These are phyloP conservation scores for Drosophila gaucha DNA, from an alignment of 2,888 invertebrate species.

Conservation along the genomic window DNA sequence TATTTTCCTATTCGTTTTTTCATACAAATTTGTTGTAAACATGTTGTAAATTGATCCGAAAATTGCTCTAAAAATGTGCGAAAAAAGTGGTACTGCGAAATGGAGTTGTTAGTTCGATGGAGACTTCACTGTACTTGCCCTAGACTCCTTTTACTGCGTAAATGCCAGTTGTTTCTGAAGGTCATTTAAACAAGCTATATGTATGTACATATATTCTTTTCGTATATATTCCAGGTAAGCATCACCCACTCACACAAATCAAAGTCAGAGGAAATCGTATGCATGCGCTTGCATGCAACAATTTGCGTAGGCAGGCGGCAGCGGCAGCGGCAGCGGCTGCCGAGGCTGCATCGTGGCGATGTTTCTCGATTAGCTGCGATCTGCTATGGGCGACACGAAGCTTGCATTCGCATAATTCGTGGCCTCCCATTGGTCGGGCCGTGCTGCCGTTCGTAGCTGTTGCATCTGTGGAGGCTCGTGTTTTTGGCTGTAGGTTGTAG, in stretches of 20 bases:
- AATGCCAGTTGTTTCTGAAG: no score
- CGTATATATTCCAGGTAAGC: neutral
- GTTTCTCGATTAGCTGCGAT: neutral
- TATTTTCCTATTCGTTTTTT: no score
- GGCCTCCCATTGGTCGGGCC: neutral
- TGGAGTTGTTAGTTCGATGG: no score
- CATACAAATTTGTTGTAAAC: no score
- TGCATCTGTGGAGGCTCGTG: neutral
- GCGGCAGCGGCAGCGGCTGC: neutral
- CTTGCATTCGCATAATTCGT: neutral
- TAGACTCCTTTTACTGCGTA: no score
- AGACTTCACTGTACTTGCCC: no score
- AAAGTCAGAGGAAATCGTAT: neutral
- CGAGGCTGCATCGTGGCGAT: neutral
- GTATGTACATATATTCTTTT: neutral
- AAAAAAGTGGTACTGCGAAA: no score
- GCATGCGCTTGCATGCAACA: neutral
- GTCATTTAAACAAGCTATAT: no score
- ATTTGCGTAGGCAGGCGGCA: neutral
- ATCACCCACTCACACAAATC: neutral
- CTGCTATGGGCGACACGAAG: conserved; percentile 1
- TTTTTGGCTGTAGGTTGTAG: no score
- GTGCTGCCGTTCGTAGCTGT: neutral
- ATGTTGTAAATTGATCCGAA: no score
- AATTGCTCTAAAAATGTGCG: no score